These are phyloP conservation scores for Mionectes macconnelli DNA, from an alignment of 2,113 vertebrate genomes.

Conservation along the genomic window DNA sequence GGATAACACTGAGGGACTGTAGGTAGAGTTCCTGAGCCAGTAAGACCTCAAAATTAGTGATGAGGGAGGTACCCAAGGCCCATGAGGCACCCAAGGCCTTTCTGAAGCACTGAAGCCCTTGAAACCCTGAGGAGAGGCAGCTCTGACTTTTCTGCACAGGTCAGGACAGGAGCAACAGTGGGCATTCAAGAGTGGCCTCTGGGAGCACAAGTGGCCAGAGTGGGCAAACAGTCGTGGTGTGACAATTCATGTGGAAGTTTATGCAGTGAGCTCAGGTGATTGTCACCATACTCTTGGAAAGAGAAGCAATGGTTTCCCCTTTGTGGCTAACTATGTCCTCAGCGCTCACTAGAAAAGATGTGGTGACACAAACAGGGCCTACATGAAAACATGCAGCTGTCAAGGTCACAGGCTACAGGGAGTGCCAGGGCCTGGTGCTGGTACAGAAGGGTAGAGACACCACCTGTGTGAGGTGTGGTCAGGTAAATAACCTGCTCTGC, in stretches of 20 bases:
- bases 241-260: background rate
- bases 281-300: background rate
- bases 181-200: background rate
- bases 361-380: rapidly evolving
- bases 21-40: background rate
- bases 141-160: background rate
- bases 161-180: background rate
- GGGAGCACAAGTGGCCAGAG: background rate
- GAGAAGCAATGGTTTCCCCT: background rate
- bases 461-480: background rate
- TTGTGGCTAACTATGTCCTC: no score
- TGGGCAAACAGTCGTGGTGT: rapidly evolving
- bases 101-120: background rate
- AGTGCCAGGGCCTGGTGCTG: background rate
- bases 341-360: background rate
- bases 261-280: rapidly evolving
- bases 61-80: background rate
- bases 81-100: no score
- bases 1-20: background rate
- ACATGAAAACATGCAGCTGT: background rate
- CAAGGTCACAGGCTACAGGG: background rate
- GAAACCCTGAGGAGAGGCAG: background rate
- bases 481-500: background rate
- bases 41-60: background rate
- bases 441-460: background rate